These are phyloP conservation scores for Heterochromis multidens DNA, from an alignment of 2,113 vertebrate species.

Conservation along the genomic window DNA sequence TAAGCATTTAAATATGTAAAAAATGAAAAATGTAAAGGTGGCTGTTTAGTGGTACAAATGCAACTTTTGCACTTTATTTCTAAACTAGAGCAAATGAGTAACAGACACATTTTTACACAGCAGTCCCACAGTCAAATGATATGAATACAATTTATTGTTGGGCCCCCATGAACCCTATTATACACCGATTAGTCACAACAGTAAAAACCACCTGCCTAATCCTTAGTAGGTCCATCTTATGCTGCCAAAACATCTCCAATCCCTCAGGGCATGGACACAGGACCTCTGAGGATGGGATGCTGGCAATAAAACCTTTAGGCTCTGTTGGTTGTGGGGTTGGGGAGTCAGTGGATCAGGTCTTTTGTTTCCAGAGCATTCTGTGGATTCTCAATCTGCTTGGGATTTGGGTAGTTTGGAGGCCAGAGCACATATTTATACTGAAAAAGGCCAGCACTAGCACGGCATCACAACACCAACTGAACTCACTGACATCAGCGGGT, in stretches of 20 bases:
- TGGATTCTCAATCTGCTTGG: neutral
- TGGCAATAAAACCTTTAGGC: fast-evolving
- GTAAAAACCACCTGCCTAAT: neutral
- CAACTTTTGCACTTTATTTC: neutral
- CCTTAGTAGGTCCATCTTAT: neutral
- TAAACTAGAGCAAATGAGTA: neutral
- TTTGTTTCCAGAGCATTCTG: neutral
- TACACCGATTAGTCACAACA: fast-evolving
- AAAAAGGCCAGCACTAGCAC: neutral
- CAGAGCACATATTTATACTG: neutral
- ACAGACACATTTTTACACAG: neutral
- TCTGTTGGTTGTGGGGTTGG: neutral
- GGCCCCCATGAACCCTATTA: neutral
- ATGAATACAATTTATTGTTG: neutral
- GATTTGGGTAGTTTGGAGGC: neutral
- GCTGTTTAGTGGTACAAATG: neutral
- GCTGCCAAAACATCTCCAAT: neutral
- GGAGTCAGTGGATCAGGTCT: neutral
- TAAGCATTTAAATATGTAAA: neutral
- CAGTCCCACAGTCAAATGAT: neutral
- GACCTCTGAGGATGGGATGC: neutral
- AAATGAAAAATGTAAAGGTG: neutral
- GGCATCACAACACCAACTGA: neutral
- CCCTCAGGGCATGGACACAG: neutral
- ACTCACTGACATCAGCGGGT: neutral